A percentile compares a stretch with the other conserved stretches of the same genome.
These are phyloP conservation scores for Albula goreensis DNA, from an alignment of 2,113 vertebrate species.

Conservation along the genomic window DNA sequence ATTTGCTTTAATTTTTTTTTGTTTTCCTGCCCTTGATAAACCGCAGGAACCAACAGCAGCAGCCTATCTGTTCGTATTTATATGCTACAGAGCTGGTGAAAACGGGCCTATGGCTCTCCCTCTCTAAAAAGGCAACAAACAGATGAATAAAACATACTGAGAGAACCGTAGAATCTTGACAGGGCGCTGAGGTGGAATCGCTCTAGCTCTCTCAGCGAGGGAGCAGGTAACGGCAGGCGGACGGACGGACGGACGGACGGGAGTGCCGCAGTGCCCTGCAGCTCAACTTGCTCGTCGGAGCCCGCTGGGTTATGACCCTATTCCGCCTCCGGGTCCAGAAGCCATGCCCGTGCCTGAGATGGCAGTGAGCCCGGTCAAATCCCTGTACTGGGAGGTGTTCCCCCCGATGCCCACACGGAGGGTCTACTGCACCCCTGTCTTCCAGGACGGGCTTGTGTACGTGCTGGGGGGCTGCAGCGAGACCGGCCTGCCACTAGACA, in stretches of 20 bases:
- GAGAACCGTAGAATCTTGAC: constrained; percentile 45
- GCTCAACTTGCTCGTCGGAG: too few species aligned
- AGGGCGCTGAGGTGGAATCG: constrained; percentile 41
- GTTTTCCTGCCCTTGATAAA: not conserved
- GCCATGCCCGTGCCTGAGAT: constrained; percentile 78
- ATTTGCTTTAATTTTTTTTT: constrained; percentile 12
- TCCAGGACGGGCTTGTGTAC: constrained; percentile 83
- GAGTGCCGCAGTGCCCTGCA: not conserved
- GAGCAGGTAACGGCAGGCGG: not conserved
- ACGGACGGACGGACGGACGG: not conserved
- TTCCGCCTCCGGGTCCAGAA: constrained; percentile 48
- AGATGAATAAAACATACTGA: constrained; percentile 64
- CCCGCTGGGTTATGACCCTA: constrained; percentile 37
- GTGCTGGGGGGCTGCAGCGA: constrained; percentile 91
- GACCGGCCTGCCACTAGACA: constrained; percentile 81
- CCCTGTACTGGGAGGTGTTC: constrained; percentile 85
- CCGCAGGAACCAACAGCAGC: not conserved
- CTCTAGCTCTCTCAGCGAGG: not conserved
- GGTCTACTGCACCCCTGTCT: constrained; percentile 85
- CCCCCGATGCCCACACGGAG: constrained; percentile 87
- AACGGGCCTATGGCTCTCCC: constrained; percentile 44
- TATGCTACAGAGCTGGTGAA: constrained; percentile 22
- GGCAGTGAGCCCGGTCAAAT: constrained; percentile 75
- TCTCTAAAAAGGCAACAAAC: constrained; percentile 41
- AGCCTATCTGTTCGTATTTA: not conserved